Evolutionary conservation across 1,140 invertebrate species (phyloP).

Genomic region (Penaeus vannamei): DNA sequence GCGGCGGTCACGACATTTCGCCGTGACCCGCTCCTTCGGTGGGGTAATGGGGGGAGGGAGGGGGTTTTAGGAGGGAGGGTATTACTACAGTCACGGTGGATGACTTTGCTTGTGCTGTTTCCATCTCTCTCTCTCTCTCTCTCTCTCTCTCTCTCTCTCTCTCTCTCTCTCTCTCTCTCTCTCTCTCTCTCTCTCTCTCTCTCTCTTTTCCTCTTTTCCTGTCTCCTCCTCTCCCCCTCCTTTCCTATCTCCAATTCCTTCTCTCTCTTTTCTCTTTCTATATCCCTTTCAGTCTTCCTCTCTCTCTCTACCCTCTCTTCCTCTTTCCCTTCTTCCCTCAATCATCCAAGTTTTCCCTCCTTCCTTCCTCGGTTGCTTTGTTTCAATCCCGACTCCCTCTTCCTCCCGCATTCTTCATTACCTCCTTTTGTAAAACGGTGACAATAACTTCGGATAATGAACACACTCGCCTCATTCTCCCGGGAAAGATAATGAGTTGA

Average conservation of each 20-base stretch:
- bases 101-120: neutral
- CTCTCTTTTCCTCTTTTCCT: neutral
- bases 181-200: neutral
- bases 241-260: neutral
- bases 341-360: neutral
- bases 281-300: neutral
- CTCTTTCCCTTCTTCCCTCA: neutral
- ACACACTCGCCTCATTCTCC: conserved; percentile 10
- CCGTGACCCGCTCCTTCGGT: no score
- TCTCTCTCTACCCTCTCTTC: no score
- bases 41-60: neutral
- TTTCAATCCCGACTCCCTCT: neutral
- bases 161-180: neutral
- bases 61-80: neutral
- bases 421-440: neutral
- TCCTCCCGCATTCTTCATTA: no score
- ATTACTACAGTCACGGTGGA: no score
- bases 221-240: neutral
- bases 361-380: neutral
- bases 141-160: neutral
- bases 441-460: no score
- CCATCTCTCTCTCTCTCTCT: neutral
- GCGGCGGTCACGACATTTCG: no score
- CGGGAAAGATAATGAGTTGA: neutral
- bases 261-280: neutral